Conservation (phyloP, 2,113 vertebrate genomes). For the Azemiops feae region DNA sequence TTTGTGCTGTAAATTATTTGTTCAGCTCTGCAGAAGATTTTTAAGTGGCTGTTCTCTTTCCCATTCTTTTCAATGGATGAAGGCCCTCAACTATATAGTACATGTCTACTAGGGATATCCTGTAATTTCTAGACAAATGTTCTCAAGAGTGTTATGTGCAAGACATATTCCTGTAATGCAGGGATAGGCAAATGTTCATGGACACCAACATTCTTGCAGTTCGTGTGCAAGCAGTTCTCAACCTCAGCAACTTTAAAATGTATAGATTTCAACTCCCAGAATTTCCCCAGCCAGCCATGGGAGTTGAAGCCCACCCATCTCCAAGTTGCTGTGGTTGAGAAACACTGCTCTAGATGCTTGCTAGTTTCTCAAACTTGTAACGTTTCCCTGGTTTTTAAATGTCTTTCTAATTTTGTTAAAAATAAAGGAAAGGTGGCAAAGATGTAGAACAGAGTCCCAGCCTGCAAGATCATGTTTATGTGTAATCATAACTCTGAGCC, state of each 20-base stretch:
- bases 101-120: background rate
- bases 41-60: background rate
- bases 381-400: background rate
- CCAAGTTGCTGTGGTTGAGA: background rate
- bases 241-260: background rate
- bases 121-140: background rate
- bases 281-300: background rate
- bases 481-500: background rate
- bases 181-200: background rate
- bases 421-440: background rate
- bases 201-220: background rate
- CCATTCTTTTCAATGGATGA: background rate
- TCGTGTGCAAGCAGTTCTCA: background rate
- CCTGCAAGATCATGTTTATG: background rate
- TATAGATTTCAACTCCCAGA: background rate
- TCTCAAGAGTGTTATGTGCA: background rate
- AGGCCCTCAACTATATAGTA: background rate
- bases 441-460: background rate
- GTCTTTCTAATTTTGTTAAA: background rate
- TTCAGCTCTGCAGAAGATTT: background rate
- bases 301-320: background rate
- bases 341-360: background rate
- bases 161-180: background rate
- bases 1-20: slow-evolving; percentile 1
- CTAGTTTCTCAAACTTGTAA: background rate